phyloP scores from a whole-genome alignment of 1,140 invertebrate species.

The Campodea augens region DNA sequence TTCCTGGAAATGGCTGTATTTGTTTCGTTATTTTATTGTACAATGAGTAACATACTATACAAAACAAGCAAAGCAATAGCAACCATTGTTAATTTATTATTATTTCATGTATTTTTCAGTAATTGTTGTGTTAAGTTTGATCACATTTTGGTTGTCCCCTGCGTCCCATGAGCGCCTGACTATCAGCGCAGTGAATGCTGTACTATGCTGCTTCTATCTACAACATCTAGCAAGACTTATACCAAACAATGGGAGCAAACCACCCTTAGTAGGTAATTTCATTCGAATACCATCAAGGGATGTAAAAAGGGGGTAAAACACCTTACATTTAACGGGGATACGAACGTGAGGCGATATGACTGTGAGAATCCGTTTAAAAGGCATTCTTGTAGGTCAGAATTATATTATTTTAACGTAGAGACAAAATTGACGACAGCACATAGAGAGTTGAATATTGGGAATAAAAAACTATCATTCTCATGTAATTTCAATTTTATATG shows the following conservation, averaged over 20 bases:
- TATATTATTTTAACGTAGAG: no score
- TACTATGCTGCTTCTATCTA: background rate
- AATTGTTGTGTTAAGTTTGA: background rate
- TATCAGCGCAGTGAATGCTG: background rate
- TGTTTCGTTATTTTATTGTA: background rate
- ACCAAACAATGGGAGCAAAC: background rate
- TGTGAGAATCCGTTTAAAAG: no score
- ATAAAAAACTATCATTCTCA: no score
- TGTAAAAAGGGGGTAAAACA: no score
- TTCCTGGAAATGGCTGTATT: background rate
- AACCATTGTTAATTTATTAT: background rate
- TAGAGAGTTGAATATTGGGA: no score
- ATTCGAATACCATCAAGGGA: no score
- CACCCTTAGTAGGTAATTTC: background rate
- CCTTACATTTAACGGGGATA: no score
- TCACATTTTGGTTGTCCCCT: background rate
- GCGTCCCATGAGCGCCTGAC: background rate
- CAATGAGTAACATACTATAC: background rate
- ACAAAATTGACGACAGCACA: no score
- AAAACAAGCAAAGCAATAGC: no score
- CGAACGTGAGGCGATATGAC: no score
- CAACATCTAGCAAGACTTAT: background rate
- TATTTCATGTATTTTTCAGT: background rate
- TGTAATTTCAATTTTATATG: no score
- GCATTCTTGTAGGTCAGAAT: no score